Conservation (phyloP, 2,888 invertebrate species). For the Eubasilissa splendida region DNA sequence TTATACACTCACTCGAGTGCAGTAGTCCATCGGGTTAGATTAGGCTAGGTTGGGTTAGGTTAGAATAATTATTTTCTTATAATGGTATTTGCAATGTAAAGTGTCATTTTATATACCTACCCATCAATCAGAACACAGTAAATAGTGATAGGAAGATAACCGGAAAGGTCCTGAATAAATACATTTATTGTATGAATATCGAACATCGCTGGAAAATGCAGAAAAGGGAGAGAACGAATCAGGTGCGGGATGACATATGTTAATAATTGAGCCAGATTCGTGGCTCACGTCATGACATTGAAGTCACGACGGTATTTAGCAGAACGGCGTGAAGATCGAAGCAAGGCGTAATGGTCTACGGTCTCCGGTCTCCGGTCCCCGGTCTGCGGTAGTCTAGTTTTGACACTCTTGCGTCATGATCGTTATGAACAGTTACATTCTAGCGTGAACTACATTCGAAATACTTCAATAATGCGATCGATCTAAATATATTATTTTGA, state of each 20-base stretch:
- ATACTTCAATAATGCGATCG: not conserved
- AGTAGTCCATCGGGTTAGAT: too few species aligned
- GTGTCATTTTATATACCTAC: too few species aligned
- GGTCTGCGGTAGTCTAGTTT: slow-evolving; percentile 31
- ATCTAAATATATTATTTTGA: not conserved
- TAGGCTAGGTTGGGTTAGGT: too few species aligned
- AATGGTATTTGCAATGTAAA: too few species aligned
- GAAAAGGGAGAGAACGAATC: not conserved
- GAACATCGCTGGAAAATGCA: not conserved
- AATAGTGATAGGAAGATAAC: too few species aligned
- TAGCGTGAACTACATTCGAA: slow-evolving; percentile 25
- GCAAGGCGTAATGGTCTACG: not conserved
- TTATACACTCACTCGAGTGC: too few species aligned
- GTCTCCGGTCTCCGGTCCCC: slow-evolving; percentile 7
- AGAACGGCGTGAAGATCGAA: slow-evolving; percentile 15
- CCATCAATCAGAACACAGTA: too few species aligned
- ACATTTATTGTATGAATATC: not conserved
- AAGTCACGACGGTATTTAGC: slow-evolving; percentile 24
- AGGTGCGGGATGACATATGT: not conserved
- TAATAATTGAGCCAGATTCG: slow-evolving; percentile 25
- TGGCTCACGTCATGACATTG: slow-evolving; percentile 23
- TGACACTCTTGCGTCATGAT: slow-evolving; percentile 26
- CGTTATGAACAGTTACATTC: slow-evolving; percentile 2
- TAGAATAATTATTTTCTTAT: too few species aligned
- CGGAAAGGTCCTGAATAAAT: too few species aligned